A percentile compares a stretch with the other conserved stretches of the same genome.
Evolutionary conservation across 2,797 vertebrate species (phyloP).

Genomic region (Peromyscus eremicus): DNA sequence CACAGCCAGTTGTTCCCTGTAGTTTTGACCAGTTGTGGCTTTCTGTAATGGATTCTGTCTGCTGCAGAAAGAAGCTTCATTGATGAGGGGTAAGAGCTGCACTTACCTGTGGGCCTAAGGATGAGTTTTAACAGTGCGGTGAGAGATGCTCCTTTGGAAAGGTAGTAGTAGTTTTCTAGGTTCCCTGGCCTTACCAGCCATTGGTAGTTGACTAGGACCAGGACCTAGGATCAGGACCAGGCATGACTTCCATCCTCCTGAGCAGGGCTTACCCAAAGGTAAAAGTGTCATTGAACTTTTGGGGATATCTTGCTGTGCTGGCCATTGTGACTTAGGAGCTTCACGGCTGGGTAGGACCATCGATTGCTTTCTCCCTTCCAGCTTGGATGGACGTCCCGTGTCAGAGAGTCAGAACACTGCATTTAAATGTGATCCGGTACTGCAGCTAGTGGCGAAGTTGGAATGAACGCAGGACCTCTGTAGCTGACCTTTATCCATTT

Average conservation of each 20-base stretch:
- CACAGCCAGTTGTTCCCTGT: neutral
- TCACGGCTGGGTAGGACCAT: neutral
- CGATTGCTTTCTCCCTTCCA: neutral
- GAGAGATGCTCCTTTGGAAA: neutral
- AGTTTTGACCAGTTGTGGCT: neutral
- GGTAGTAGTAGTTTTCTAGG: neutral
- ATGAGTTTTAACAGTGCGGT: too few relatives aligned
- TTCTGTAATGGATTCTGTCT: neutral
- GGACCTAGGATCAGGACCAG: neutral
- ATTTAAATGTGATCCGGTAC: slow-evolving; percentile 61
- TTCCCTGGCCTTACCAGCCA: neutral
- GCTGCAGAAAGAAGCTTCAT: neutral
- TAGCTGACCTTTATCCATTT: slow-evolving; percentile 38
- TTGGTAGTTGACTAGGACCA: neutral
- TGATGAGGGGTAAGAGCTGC: neutral
- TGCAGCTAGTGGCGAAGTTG: neutral
- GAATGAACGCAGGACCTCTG: slow-evolving; percentile 36
- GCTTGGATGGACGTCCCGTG: neutral
- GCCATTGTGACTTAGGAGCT: neutral
- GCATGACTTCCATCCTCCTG: neutral
- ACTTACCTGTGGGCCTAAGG: too few relatives aligned
- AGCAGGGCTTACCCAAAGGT: neutral
- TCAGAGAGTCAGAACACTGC: neutral
- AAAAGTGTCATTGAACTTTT: neutral
- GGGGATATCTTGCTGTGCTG: neutral